Conservation (phyloP, 2,113 vertebrate species). For the Epinephelus moara region DNA sequence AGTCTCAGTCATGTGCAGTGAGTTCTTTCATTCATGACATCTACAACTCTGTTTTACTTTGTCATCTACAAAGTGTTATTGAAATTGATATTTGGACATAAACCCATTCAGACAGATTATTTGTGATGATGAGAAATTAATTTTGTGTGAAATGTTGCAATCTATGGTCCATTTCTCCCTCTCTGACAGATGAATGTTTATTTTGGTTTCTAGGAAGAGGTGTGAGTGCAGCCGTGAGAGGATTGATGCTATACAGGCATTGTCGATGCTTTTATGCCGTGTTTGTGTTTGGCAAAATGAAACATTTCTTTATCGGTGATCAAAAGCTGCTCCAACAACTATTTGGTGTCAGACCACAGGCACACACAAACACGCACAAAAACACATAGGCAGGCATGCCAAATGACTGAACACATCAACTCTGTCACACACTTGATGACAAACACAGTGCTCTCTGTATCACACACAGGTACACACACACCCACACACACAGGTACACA, state of each 20-base stretch:
- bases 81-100: constrained; percentile 29
- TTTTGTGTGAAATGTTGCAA: constrained; percentile 49
- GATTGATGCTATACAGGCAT: neutral
- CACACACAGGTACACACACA: constrained; percentile 12
- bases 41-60: neutral
- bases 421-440: constrained; percentile 2
- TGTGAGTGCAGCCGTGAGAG: neutral
- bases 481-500: constrained; percentile 6
- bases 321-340: constrained; percentile 46
- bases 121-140: constrained; percentile 43
- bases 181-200: constrained; percentile 24
- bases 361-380: neutral
- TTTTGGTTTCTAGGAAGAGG: constrained; percentile 11
- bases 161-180: constrained; percentile 38
- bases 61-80: constrained; percentile 19
- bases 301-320: constrained; percentile 48
- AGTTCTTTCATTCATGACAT: constrained; percentile 25
- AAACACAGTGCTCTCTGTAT: neutral
- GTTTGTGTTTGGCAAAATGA: constrained; percentile 33
- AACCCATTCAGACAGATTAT: constrained; percentile 46
- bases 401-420: constrained; percentile 38
- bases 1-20: neutral
- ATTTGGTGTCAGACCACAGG: constrained; percentile 24
- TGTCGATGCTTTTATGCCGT: neutral
- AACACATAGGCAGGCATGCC: constrained; percentile 9